phyloP scores from a whole-genome alignment of 2,888 invertebrate genomes.

The Drosophila birchii region DNA sequence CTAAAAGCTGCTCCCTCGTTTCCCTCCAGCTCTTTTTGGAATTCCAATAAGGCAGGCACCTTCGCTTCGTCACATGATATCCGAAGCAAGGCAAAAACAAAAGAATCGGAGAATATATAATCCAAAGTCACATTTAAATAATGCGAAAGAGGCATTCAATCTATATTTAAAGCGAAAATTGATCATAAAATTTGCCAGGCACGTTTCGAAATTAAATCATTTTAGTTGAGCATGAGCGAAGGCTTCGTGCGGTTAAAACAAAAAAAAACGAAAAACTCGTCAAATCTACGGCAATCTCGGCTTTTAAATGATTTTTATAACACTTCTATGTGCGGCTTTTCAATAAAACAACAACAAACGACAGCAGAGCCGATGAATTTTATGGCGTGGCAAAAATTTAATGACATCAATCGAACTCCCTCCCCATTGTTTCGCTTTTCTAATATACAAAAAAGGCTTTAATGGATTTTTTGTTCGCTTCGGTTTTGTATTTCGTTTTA shows the following conservation, averaged over 20 bases:
- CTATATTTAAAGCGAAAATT: slow-evolving; percentile 60
- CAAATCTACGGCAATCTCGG: slow-evolving; percentile 45
- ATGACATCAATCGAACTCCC: slow-evolving; percentile 52
- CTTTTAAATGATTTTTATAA: slow-evolving; percentile 78
- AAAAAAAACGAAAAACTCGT: slow-evolving; percentile 28
- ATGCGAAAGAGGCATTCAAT: slow-evolving; percentile 39
- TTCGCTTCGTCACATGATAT: slow-evolving; percentile 44
- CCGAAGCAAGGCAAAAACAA: slow-evolving; percentile 39
- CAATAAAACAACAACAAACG: slow-evolving; percentile 36
- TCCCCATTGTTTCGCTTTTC: slow-evolving; percentile 58
- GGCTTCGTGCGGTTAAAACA: slow-evolving; percentile 32
- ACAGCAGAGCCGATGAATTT: slow-evolving; percentile 41
- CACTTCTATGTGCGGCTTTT: slow-evolving; percentile 63
- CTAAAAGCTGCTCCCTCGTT: slow-evolving; percentile 24
- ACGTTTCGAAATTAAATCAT: slow-evolving; percentile 83
- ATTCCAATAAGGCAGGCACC: slow-evolving; percentile 18
- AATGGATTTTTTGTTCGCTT: slow-evolving; percentile 57
- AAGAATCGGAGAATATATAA: slow-evolving; percentile 28
- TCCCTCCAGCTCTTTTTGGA: background rate
- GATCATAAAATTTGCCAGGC: slow-evolving; percentile 72
- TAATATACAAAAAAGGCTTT: slow-evolving; percentile 69
- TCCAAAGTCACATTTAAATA: slow-evolving; percentile 40
- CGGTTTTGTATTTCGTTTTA: slow-evolving; percentile 42
- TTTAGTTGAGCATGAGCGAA: slow-evolving; percentile 73
- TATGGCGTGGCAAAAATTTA: slow-evolving; percentile 78